Percentiles rank a stretch among this genome's conserved stretches.
Evolutionary conservation across 2,888 invertebrate species (phyloP).

Genomic region (Drosophila buzzatii): DNA sequence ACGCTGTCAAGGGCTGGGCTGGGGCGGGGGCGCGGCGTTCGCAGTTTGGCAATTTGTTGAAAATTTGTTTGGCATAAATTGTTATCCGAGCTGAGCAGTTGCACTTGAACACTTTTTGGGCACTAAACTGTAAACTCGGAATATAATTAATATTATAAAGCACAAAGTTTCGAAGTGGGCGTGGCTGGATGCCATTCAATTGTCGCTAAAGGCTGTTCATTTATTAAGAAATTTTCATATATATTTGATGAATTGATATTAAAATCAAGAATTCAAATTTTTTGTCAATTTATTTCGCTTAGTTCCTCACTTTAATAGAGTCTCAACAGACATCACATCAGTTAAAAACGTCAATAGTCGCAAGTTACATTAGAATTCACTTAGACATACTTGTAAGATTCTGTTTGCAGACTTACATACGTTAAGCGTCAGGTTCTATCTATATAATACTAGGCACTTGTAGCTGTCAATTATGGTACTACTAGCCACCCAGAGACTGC

Average conservation of each 20-base stretch:
- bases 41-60: slow-evolving; percentile 47
- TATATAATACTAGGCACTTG: slow-evolving; percentile 1
- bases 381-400: neutral
- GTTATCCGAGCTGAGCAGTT: slow-evolving; percentile 73
- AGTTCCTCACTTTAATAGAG: neutral
- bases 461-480: slow-evolving; percentile 20
- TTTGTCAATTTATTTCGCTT: neutral
- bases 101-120: slow-evolving; percentile 65
- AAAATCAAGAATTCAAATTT: neutral
- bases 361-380: neutral
- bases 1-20: neutral
- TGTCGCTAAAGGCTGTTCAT: neutral
- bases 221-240: neutral
- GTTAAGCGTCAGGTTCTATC: neutral
- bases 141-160: slow-evolving; percentile 43
- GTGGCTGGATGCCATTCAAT: neutral
- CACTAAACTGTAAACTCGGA: slow-evolving; percentile 46
- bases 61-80: slow-evolving; percentile 63
- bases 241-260: neutral
- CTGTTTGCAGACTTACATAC: too few species aligned
- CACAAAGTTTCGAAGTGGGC: neutral
- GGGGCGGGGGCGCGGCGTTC: too few species aligned
- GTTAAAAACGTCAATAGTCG: neutral
- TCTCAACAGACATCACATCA: neutral
- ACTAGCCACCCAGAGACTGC: slow-evolving; percentile 12